Percentiles rank a stretch among this genome's conserved stretches.
These are phyloP conservation scores for Nylanderia fulva DNA, from an alignment of 1,140 invertebrate genomes.

Conservation along the genomic window DNA sequence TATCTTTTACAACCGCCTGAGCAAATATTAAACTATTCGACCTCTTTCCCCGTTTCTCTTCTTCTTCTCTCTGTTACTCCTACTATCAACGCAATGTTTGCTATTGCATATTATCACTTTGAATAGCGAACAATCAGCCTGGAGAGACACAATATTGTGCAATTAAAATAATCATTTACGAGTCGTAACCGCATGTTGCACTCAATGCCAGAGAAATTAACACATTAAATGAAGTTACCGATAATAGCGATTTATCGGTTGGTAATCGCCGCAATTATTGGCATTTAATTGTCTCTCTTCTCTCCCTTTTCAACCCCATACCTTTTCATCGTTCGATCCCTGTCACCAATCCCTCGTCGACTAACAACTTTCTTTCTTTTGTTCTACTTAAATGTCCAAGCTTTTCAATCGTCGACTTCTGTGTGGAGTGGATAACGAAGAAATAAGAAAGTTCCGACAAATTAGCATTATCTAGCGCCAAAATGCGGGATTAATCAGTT, in stretches of 20 bases:
- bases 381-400: background rate
- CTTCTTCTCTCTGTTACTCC: background rate
- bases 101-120: slow-evolving; percentile 24
- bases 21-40: slow-evolving; percentile 52
- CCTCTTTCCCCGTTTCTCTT: background rate
- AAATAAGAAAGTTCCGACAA: slow-evolving; percentile 60
- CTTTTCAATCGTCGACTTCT: slow-evolving; percentile 45
- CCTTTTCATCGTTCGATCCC: background rate
- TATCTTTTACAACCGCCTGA: slow-evolving; percentile 28
- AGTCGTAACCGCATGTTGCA: slow-evolving; percentile 2
- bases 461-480: slow-evolving; percentile 69
- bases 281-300: slow-evolving; percentile 50
- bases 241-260: slow-evolving; percentile 57
- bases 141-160: background rate
- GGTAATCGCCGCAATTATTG: slow-evolving; percentile 63
- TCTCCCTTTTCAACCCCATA: background rate
- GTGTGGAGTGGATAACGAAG: slow-evolving; percentile 53
- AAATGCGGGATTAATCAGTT: slow-evolving; percentile 68
- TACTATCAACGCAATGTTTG: background rate
- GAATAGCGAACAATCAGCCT: slow-evolving; percentile 54
- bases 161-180: slow-evolving; percentile 70
- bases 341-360: background rate
- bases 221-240: slow-evolving; percentile 42
- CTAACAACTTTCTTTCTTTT: slow-evolving; percentile 35
- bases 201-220: slow-evolving; percentile 54